phyloP scores from a whole-genome alignment of 2,113 vertebrate species.

The Glaucidium brasilianum region DNA sequence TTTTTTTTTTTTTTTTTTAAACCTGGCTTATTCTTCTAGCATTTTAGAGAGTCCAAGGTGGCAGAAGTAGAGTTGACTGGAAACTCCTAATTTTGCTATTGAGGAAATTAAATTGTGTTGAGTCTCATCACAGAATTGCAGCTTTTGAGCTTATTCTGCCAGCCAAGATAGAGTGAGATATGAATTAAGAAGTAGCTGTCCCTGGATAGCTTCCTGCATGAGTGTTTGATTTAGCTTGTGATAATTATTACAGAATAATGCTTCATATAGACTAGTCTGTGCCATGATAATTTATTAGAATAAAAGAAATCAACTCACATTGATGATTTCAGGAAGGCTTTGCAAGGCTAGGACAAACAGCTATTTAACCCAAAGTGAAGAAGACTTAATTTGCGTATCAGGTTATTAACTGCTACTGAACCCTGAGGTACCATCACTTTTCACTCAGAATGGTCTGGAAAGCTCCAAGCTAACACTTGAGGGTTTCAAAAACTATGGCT shows the following conservation, averaged over 20 bases:
- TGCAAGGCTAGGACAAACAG: background rate
- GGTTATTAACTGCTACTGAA: background rate
- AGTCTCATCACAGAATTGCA: background rate
- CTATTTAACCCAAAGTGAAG: background rate
- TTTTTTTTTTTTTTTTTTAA: too few relatives aligned
- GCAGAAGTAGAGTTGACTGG: background rate
- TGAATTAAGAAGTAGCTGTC: background rate
- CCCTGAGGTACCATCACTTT: background rate
- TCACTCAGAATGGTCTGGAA: background rate
- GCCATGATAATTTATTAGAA: background rate
- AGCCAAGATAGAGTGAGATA: background rate
- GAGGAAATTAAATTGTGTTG: background rate
- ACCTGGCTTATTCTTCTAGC: background rate
- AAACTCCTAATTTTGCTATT: background rate
- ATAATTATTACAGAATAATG: background rate
- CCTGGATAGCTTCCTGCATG: background rate
- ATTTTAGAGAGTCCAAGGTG: background rate
- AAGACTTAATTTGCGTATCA: background rate
- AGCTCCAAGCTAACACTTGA: background rate
- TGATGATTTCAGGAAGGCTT: background rate
- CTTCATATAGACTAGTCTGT: background rate
- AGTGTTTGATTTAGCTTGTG: background rate
- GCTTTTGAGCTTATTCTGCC: background rate
- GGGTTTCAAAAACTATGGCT: background rate
- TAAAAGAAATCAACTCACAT: background rate